phyloP scores from a whole-genome alignment of 2,888 invertebrate species.

The Rhingia rostrata region DNA sequence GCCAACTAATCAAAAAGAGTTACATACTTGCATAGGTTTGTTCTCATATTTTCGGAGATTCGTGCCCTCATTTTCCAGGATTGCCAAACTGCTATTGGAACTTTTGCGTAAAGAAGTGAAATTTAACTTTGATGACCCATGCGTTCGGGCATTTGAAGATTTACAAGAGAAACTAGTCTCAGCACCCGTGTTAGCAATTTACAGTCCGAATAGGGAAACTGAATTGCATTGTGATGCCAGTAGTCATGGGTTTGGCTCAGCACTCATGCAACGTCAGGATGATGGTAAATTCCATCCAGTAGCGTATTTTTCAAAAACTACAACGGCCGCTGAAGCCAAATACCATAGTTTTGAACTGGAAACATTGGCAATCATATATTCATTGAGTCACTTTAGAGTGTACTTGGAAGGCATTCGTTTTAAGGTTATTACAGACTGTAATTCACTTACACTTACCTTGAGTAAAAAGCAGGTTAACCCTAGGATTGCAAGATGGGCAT shows the following conservation, averaged over 20 bases:
- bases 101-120: too few relatives aligned
- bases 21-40: too few relatives aligned
- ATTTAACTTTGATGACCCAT: too few relatives aligned
- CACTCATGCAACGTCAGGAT: constrained; percentile 71
- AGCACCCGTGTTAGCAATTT: constrained; percentile 77
- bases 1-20: too few relatives aligned
- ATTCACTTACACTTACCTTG: constrained; percentile 20
- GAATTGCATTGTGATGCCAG: constrained; percentile 78
- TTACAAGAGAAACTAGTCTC: too few relatives aligned
- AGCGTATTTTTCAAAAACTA: constrained; percentile 77
- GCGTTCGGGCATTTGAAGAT: too few relatives aligned
- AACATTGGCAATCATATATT: constrained; percentile 75
- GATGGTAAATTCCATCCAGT: constrained; percentile 77
- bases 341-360: constrained; percentile 77
- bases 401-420: constrained; percentile 24
- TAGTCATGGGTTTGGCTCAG: constrained; percentile 76
- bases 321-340: constrained; percentile 71
- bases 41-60: too few relatives aligned
- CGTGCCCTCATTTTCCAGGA: too few relatives aligned
- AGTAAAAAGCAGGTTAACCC: constrained; percentile 35
- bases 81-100: too few relatives aligned
- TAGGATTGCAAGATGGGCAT: too few relatives aligned
- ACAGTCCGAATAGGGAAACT: constrained; percentile 74
- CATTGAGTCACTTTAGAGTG: constrained; percentile 66
- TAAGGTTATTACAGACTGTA: constrained; percentile 19